Base-by-base conservation (phyloP, 2,113 vertebrate genomes). In the Craseonycteris thonglongyai region DNA sequence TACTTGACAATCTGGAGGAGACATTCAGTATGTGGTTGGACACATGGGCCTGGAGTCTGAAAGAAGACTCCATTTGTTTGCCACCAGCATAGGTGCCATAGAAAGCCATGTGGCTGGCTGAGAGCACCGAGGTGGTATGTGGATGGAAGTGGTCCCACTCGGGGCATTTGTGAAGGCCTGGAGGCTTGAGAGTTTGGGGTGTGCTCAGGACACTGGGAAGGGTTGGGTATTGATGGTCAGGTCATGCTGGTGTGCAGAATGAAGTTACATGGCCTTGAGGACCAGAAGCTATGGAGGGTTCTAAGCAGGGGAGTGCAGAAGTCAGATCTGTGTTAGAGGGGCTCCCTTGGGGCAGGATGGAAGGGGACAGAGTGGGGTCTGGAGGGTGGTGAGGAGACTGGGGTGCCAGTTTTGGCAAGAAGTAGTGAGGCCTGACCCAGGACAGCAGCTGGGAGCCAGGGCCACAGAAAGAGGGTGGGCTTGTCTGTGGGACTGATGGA, bases 81-180 rank as follows among this genome's bases (percentile, higher is more conserved):
- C 38, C 54, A 22, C 9, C 38, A n/a, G 42, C 5, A 49, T 2
- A 42, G 76, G 33, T 66, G 61, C 54, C 66, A 47, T 9, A 18
- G 38, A 54, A 30, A 54, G 47, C 42, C 2, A 3, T 47, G 35
- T 14, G 24, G 54, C 8, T 54, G 69, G 7, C 47, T 2, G 22
- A 72, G 21, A 54, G 5, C 8, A 19, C 56, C 0, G 0, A 19
- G 49, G 42, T 58, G 1, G 3, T 4, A 10, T 35, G 18, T 30
- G 26, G 42, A 56, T n/a, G 26, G 92, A 30, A n/a, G 26, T 0
- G 1, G 40, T 59, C 35, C 45, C 22, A 2, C 87, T 49, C 6
- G 6, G 15, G 35, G 51, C 54, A 66, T 11, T 38, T 33, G 4
- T 45, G 63, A n/a, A 65, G 30, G 8, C n/a, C 69, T 9, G 24